These are phyloP conservation scores for Pongo pygmaeus DNA, from an alignment of 2,113 vertebrate genomes.

Conservation along the genomic window DNA sequence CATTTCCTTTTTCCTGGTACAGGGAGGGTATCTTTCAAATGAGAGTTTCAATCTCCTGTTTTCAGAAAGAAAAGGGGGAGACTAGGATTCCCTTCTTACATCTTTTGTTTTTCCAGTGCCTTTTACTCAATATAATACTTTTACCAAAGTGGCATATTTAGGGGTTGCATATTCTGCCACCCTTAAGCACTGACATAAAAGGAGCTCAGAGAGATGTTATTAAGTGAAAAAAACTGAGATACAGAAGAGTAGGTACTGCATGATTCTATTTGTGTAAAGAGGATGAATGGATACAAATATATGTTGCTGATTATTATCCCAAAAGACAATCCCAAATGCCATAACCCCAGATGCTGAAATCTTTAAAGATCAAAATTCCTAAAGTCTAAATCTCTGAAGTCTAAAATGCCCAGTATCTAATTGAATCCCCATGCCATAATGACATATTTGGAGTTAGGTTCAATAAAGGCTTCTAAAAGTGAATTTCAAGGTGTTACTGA, in stretches of 20 bases:
- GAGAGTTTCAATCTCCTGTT: not conserved
- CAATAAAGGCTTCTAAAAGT: not conserved
- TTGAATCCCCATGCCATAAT: not conserved
- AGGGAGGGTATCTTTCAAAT: too few species aligned
- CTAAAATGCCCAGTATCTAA: not conserved
- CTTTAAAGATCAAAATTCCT: not conserved
- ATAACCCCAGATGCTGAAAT: not conserved
- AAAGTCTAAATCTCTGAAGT: not conserved
- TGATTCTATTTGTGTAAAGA: not conserved
- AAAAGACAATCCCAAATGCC: not conserved
- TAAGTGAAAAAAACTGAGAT: not conserved
- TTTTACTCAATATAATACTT: not conserved
- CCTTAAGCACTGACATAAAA: not conserved
- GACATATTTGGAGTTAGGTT: not conserved
- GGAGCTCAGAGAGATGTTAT: not conserved
- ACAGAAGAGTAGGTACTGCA: not conserved
- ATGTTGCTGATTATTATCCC: not conserved
- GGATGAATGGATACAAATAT: not conserved
- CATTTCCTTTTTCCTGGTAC: not conserved
- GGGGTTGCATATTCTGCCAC: not conserved
- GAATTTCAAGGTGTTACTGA: not conserved
- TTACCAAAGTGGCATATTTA: not conserved
- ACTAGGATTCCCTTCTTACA: not conserved
- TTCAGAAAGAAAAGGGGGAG: not conserved
- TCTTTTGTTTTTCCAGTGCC: not conserved